phyloP scores from a whole-genome alignment of 2,113 vertebrate species.

The Mobula birostris region DNA sequence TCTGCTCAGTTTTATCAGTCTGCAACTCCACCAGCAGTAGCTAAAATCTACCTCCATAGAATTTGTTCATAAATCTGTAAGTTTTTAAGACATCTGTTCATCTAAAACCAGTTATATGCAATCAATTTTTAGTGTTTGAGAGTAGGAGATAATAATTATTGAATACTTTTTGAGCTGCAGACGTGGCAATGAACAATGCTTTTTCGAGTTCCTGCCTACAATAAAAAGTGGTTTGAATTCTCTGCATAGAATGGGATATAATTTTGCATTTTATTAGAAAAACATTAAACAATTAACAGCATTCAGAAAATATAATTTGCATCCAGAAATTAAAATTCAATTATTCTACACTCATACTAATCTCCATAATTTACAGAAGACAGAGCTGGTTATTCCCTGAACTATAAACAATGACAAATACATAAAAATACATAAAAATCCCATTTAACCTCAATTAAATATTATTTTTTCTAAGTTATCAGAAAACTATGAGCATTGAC shows the following conservation, averaged over 20 bases:
- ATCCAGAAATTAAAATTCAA: background rate
- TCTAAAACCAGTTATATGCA: no score
- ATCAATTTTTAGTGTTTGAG: background rate
- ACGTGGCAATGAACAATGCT: background rate
- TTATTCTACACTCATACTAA: background rate
- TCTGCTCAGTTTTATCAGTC: no score
- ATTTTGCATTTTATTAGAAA: background rate
- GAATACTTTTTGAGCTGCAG: background rate
- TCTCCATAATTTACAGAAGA: background rate
- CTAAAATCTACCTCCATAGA: no score
- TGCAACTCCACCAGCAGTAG: no score
- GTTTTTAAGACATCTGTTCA: no score
- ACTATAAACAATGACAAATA: background rate
- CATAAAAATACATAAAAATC: background rate
- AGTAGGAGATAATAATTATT: background rate
- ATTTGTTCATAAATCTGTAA: no score
- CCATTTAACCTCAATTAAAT: slow-evolving; percentile 12
- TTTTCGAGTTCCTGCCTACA: background rate
- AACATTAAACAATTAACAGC: background rate
- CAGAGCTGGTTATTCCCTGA: background rate
- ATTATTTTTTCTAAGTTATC: background rate
- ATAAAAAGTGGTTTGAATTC: background rate
- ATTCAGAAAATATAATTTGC: background rate
- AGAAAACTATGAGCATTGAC: background rate
- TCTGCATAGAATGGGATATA: background rate